These are phyloP conservation scores for Anguilla anguilla DNA, from an alignment of 2,797 vertebrate species.

Conservation along the genomic window DNA sequence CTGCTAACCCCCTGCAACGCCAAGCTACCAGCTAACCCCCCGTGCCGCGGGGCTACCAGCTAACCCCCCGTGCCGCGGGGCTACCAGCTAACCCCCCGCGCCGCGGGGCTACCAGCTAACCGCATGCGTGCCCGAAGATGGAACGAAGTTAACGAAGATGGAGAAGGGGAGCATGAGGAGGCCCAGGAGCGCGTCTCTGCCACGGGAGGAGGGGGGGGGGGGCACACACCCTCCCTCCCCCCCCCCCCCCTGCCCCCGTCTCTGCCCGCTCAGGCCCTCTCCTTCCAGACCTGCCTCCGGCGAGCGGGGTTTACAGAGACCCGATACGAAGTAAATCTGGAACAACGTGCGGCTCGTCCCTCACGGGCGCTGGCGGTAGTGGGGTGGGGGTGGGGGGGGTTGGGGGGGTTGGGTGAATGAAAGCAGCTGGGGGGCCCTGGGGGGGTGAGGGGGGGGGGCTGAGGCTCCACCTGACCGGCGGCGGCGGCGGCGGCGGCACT, in stretches of 20 bases:
- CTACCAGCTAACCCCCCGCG: no score
- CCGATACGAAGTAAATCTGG: not conserved
- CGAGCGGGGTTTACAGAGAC: not conserved
- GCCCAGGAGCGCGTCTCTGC: no score
- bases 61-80: no score
- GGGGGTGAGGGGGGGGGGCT: conserved; percentile 40
- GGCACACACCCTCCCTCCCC: no score
- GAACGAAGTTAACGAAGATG: no score
- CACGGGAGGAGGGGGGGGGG: no score
- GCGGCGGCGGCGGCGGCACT: conserved; percentile 50
- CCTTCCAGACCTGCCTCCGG: conserved; percentile 17
- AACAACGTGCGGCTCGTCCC: conserved; percentile 19
- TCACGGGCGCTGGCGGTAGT: not conserved
- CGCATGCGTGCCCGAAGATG: no score
- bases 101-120: no score
- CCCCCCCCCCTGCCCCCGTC: not conserved
- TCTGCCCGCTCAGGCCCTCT: not conserved
- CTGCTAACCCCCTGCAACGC: no score
- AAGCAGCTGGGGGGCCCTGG: conserved; percentile 41
- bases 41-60: no score
- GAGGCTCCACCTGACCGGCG: conserved; percentile 47
- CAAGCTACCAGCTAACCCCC: no score
- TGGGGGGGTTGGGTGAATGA: conserved; percentile 33
- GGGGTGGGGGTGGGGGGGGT: conserved; percentile 21
- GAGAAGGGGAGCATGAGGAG: no score